Evolutionary conservation across 2,113 vertebrate genomes (phyloP).

Genomic region (Isichthys henryi): DNA sequence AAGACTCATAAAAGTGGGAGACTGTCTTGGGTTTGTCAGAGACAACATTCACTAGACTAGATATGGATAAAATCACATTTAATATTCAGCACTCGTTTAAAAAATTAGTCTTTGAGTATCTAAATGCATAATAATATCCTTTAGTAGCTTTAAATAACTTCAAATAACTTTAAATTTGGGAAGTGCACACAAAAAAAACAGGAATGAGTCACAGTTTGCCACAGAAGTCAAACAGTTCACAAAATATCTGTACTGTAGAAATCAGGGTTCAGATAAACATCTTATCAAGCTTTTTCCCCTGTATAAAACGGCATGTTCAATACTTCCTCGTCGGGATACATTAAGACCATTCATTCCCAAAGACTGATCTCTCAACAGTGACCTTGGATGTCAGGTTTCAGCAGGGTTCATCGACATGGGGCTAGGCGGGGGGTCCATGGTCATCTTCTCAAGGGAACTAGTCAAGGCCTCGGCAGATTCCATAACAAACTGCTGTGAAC

Average conservation of each 20-base stretch:
- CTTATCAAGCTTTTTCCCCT: background rate
- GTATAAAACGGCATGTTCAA: background rate
- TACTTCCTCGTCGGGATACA: background rate
- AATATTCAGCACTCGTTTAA: background rate
- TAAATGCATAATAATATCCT: background rate
- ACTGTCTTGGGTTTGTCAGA: background rate
- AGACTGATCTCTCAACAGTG: background rate
- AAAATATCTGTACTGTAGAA: background rate
- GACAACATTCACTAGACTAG: background rate
- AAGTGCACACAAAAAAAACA: background rate
- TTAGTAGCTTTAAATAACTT: background rate
- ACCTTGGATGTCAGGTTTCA: background rate
- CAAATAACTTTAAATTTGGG: background rate
- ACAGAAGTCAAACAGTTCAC: background rate
- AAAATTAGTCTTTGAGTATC: background rate
- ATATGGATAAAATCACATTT: background rate
- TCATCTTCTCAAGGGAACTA: background rate
- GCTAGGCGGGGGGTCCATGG: no score
- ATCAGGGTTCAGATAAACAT: background rate
- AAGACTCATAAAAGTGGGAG: background rate
- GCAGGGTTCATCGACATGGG: background rate
- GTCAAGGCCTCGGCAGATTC: background rate
- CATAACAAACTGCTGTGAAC: background rate
- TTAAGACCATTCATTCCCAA: background rate
- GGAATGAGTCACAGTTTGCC: background rate